Evolutionary conservation across 2,888 invertebrate genomes (phyloP), one percentile per base, ranked within the genome.

Genomic region (Agriotes lineatus): DNA sequence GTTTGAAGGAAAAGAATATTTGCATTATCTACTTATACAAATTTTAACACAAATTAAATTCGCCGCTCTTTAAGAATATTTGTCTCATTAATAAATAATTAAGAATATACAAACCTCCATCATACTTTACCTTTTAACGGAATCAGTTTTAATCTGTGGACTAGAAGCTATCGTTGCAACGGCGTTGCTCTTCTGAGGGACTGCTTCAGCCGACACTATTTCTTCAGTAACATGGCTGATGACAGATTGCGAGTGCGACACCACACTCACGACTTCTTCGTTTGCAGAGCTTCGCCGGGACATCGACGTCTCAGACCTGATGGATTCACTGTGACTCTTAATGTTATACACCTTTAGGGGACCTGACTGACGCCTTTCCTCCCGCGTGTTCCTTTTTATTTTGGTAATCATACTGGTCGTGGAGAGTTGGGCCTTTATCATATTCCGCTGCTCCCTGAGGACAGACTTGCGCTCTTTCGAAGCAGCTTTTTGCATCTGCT

Each of bases 391-490:
- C 62, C 85, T 80, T 74, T 86, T 87, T 37, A 87, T 79, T 76
- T 86, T 87, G 0, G 85, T 82, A 37, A 86, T 76, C 77, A 86
- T 85, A 67, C 85, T 85, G 70, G 85, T 85, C 6, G 86, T 86
- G 5, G 81, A 79, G 78, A 88, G 82, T 75, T 87, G 86, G 39
- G 85, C 84, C 80, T 87, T 87, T 35, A 88, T 86, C 81, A 87
- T 82, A 71, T 87, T 86, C 42, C 85, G 82, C 74, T 88, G 87
- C 71, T 87, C 85, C 75, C 85, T 86, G 12, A 88, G 78, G 76
- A 86, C 84, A 2, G 83, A 80, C 75, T 87, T 87, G 7, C 88
- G 82, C 75, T 88, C 87, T 68, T 86, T 84, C 54, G 87, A 87
- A 19, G 86, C 86, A 56, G 85, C 84, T 77, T 87, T 86, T 75